A percentile compares a stretch with the other conserved stretches of the same genome.
These are phyloP conservation scores for Trachymyrmex septentrionalis DNA, from an alignment of 1,140 invertebrate species.

Conservation along the genomic window DNA sequence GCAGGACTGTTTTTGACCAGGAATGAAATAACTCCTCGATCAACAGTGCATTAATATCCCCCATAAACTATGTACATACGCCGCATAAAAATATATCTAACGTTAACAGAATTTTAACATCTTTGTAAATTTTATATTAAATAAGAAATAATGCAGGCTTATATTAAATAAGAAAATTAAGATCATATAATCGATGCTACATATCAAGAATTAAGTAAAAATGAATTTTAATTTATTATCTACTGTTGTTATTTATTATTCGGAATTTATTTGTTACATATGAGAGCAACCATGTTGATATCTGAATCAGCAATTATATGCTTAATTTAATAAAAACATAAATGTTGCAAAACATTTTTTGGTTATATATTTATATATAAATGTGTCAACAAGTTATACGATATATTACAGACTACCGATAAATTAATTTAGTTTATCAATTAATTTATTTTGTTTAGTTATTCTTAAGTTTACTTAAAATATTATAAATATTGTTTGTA, in stretches of 20 bases:
- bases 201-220: background rate
- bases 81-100: constrained; percentile 6
- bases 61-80: background rate
- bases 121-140: background rate
- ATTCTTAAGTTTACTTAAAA: background rate
- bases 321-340: constrained; percentile 44
- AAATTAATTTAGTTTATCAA: background rate
- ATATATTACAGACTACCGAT: background rate
- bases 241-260: background rate
- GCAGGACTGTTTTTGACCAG: background rate
- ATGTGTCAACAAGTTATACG: background rate
- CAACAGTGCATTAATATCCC: constrained; percentile 26
- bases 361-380: background rate
- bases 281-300: background rate
- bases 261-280: background rate
- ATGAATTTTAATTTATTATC: constrained; percentile 15
- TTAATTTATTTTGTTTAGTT: constrained; percentile 27
- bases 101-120: background rate
- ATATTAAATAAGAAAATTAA: background rate
- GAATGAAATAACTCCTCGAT: constrained; percentile 33
- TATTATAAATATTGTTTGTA: background rate
- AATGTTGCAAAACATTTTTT: constrained; percentile 43
- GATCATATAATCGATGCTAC: background rate
- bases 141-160: background rate
- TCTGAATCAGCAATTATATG: constrained; percentile 29